Evolutionary conservation across 2,888 invertebrate genomes (phyloP).

Genomic region (Xiphydria camelus): DNA sequence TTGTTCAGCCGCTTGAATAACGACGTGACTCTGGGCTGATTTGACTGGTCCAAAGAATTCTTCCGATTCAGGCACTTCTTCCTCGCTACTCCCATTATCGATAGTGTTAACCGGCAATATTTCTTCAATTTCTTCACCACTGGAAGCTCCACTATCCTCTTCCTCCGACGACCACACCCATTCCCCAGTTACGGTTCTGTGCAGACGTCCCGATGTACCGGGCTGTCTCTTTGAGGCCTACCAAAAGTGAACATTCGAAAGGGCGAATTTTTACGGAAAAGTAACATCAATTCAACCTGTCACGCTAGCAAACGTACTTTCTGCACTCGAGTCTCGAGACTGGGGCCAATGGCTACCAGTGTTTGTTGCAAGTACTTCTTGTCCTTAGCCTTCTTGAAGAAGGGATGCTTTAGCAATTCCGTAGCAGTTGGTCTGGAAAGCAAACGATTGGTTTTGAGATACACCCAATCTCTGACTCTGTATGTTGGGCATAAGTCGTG

Average conservation of each 20-base stretch:
- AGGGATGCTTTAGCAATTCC: conserved; percentile 94
- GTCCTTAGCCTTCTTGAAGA: conserved; percentile 97
- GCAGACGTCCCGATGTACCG: conserved; percentile 75
- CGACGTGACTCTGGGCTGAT: conserved; percentile 41
- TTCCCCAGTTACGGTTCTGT: conserved; percentile 93
- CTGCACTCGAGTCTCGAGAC: conserved; percentile 86
- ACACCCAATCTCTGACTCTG: too few relatives aligned
- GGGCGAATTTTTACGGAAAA: too few relatives aligned
- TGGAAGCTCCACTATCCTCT: conserved; percentile 70
- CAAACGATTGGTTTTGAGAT: too few relatives aligned
- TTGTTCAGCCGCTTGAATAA: conserved; percentile 42
- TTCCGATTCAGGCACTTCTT: conserved; percentile 51
- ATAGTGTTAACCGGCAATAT: conserved; percentile 58
- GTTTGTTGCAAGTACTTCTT: conserved; percentile 86
- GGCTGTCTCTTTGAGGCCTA: conserved; percentile 78
- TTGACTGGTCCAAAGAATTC: conserved; percentile 50
- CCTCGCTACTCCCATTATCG: conserved; percentile 56
- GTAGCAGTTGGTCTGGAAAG: conserved; percentile 81
- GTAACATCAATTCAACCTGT: background rate
- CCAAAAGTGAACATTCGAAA: too few relatives aligned
- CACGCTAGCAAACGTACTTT: conserved; percentile 65
- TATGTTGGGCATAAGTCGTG: too few relatives aligned
- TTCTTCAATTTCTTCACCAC: conserved; percentile 60
- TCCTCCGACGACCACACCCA: conserved; percentile 99
- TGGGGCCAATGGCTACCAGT: conserved; percentile 82